Percentiles rank a stretch among this genome's conserved stretches.
phyloP scores from a whole-genome alignment of 2,113 vertebrate genomes.

The Potamarius usumacintae region DNA sequence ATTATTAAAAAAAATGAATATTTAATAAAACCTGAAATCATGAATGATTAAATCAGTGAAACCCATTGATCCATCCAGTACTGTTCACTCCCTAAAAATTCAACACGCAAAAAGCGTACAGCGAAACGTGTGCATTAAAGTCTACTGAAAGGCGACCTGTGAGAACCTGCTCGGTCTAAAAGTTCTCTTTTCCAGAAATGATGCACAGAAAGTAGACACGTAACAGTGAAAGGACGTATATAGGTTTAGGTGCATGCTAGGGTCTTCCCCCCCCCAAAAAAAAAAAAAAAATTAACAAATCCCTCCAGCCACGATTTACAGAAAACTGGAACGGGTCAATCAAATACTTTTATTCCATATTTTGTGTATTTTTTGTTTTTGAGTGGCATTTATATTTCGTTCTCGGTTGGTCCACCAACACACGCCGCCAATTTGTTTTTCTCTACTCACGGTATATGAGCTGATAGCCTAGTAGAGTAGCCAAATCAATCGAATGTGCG shows the following conservation, averaged over 20 bases:
- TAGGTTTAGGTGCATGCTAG: not conserved
- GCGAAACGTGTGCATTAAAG: not conserved
- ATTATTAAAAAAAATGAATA: constrained; percentile 2
- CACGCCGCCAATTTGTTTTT: no score
- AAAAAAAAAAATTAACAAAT: not conserved
- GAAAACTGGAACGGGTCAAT: not conserved
- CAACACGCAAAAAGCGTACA: not conserved
- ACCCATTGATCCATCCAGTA: not conserved
- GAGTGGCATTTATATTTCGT: no score
- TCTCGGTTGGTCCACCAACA: no score
- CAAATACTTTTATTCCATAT: no score
- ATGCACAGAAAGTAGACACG: not conserved
- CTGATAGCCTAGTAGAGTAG: no score
- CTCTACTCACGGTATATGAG: no score
- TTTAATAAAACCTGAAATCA: constrained; percentile 10
- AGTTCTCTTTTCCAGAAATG: not conserved
- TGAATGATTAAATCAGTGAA: not conserved
- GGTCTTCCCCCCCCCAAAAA: no score
- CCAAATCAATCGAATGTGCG: no score
- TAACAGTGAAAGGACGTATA: not conserved
- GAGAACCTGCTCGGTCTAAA: not conserved
- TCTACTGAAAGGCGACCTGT: not conserved
- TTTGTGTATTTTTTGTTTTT: no score
- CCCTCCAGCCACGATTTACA: not conserved
- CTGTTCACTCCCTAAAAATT: not conserved